phyloP scores from a whole-genome alignment of 2,888 invertebrate species.

The Monochamus alternatus region DNA sequence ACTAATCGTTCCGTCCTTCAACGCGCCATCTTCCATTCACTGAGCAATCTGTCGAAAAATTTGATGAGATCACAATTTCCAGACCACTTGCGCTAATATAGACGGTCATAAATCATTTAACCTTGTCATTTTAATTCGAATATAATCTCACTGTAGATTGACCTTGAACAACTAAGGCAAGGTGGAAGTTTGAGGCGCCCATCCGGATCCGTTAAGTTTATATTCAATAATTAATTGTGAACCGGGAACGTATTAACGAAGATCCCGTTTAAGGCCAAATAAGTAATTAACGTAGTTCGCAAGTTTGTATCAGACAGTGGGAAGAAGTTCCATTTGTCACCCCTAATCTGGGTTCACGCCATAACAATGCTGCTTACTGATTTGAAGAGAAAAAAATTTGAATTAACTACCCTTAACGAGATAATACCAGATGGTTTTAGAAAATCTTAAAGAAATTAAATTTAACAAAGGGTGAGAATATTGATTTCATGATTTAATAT shows the following conservation, averaged over 20 bases:
- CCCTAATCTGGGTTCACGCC: neutral
- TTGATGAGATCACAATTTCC: neutral
- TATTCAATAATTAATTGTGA: neutral
- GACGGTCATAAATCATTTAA: constrained; percentile 5
- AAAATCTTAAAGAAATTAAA: too few relatives aligned
- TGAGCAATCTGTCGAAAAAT: neutral
- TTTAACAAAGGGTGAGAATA: too few relatives aligned
- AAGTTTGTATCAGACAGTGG: neutral
- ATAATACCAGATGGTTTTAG: too few relatives aligned
- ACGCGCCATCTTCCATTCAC: neutral
- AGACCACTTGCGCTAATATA: too few relatives aligned
- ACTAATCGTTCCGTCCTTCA: neutral
- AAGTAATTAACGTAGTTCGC: neutral
- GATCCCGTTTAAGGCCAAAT: constrained; percentile 1
- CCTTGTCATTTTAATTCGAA: neutral
- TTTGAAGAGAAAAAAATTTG: too few relatives aligned
- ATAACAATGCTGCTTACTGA: too few relatives aligned
- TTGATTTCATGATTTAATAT: too few relatives aligned
- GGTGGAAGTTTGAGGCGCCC: neutral
- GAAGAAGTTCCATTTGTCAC: neutral
- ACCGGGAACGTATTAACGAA: neutral
- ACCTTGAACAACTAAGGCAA: neutral
- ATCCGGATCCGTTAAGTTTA: constrained; percentile 2
- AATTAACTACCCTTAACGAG: too few relatives aligned
- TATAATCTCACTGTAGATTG: neutral